Conservation (phyloP, 2,113 vertebrate genomes). For the Martes martes region DNA sequence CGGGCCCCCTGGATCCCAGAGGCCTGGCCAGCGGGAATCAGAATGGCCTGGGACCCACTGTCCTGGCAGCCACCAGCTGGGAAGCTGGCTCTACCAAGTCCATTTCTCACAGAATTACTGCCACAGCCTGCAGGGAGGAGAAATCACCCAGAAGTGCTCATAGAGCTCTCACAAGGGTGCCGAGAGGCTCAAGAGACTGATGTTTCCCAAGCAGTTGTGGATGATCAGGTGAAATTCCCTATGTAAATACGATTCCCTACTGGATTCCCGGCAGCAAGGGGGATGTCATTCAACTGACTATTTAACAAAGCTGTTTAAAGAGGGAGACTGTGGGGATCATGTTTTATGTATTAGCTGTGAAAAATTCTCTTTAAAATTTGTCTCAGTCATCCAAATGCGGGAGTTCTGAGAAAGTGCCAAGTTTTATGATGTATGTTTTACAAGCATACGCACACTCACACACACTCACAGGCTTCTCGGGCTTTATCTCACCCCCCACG, state of each 20-base stretch:
- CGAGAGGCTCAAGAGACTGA: not conserved
- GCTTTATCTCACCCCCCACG: not conserved
- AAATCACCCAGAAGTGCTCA: not conserved
- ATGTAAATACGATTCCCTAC: conserved; percentile 34
- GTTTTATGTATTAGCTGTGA: conserved; percentile 56
- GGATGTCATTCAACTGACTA: not conserved
- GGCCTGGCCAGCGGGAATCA: not conserved
- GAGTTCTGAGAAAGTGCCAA: not conserved
- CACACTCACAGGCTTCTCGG: not conserved
- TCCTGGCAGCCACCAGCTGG: not conserved
- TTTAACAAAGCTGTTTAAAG: conserved; percentile 71
- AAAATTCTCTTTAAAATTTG: conserved; percentile 60
- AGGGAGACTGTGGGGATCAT: not conserved
- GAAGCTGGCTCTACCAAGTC: not conserved
- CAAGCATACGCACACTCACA: not conserved
- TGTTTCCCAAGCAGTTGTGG: not conserved
- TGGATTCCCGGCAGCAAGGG: not conserved
- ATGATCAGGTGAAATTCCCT: conserved; percentile 27
- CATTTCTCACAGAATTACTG: not conserved
- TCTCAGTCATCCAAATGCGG: not conserved
- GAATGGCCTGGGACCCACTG: not conserved
- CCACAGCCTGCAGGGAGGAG: not conserved
- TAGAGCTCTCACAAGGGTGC: not conserved
- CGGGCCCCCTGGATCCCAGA: not conserved
- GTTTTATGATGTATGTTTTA: conserved; percentile 36